Percentiles rank a stretch among this genome's conserved stretches.
phyloP scores from a whole-genome alignment of 2,888 invertebrate species.

The Julus scandinavius region DNA sequence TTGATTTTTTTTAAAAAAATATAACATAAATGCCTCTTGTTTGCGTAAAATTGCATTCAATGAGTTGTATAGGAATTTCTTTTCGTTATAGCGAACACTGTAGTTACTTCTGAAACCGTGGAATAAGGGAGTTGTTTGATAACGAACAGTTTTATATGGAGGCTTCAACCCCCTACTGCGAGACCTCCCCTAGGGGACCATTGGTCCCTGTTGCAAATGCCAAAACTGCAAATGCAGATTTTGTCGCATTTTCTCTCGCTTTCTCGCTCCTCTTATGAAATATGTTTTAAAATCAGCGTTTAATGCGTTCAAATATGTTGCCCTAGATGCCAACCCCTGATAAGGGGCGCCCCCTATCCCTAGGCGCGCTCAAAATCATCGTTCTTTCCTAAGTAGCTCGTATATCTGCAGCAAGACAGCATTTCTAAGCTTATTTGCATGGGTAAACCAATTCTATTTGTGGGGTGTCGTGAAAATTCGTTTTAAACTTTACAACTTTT shows the following conservation, averaged over 20 bases:
- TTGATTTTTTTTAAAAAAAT: no score
- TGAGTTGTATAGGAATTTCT: no score
- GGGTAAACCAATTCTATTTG: neutral
- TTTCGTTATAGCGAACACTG: no score
- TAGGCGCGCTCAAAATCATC: neutral
- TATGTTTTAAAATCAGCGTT: slow-evolving; percentile 26
- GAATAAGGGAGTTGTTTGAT: neutral
- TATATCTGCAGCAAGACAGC: neutral
- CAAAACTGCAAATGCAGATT: slow-evolving; percentile 23
- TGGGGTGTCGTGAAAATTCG: neutral
- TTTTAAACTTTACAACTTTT: no score
- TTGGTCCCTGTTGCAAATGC: neutral
- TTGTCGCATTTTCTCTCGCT: neutral
- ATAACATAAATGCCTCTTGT: no score
- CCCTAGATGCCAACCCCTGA: slow-evolving; percentile 19
- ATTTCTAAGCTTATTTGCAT: neutral
- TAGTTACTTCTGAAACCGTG: neutral
- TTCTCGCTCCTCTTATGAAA: neutral
- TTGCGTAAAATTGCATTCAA: no score
- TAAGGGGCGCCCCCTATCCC: slow-evolving; percentile 33
- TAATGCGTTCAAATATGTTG: slow-evolving; percentile 14
- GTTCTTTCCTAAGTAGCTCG: neutral
- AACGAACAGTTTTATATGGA: neutral
- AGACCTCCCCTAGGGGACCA: neutral
- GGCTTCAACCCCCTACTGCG: neutral